Evolutionary conservation across 2,113 vertebrate species (phyloP).

Genomic region (Megaceryle maxima): DNA sequence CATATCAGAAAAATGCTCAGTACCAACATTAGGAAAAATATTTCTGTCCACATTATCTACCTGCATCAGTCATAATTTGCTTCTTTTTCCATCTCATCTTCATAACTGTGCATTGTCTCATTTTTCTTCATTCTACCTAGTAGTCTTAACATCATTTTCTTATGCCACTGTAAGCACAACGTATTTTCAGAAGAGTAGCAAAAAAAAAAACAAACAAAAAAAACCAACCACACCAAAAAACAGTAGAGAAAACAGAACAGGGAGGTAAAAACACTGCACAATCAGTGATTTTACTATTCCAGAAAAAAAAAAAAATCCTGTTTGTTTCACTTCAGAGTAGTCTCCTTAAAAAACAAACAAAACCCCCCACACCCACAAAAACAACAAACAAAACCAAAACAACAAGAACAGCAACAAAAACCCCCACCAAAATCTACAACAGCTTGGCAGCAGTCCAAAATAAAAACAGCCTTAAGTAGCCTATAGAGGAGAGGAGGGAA

Average conservation of each 20-base stretch:
- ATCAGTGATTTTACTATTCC: neutral
- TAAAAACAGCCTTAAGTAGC: neutral
- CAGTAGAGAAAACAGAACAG: fast-evolving
- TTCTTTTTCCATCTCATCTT: neutral
- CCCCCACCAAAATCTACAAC: neutral
- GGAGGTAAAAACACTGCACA: neutral
- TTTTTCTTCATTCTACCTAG: neutral
- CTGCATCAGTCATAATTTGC: neutral
- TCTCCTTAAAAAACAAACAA: neutral
- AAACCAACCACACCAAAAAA: too few species aligned
- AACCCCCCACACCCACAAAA: too few species aligned
- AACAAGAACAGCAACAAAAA: neutral
- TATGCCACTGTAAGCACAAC: neutral
- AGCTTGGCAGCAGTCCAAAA: neutral
- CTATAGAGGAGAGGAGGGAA: neutral
- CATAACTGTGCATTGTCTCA: neutral
- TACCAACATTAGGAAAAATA: neutral
- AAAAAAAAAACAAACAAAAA: too few species aligned
- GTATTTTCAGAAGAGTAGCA: neutral
- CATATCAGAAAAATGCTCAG: neutral
- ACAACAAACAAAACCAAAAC: too few species aligned
- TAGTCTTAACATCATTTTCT: neutral
- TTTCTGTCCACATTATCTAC: neutral
- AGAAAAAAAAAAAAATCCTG: neutral
- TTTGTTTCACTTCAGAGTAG: neutral